Base-by-base conservation (phyloP, 64 coral and sea anemone genomes). In the Astreopora myriophthalma region DNA sequence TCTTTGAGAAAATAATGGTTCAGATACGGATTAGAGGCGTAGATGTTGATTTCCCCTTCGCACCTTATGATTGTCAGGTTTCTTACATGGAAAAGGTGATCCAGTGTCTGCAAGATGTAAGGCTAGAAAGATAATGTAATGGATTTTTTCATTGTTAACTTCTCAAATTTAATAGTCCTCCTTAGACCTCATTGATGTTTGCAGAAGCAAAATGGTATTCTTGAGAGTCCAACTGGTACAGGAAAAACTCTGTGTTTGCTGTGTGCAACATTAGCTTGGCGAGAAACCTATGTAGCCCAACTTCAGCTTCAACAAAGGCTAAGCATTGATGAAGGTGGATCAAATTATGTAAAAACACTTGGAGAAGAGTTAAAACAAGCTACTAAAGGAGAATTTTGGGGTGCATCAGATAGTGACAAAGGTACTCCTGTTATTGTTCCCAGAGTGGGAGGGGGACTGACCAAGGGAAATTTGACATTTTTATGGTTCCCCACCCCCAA, bases 171-270 rank as follows among this genome's bases (percentile, higher is more conserved):
- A 5, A 46, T 22, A 61, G 58, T n/a, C 69, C 12, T 32, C 28
- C 14, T 86, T 30, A 23, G 9, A n/a, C n/a, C n/a, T 31, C 17
- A 58, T 22, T 9, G 9, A 69, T 91, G 28, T 76, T 57, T 92
- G 4, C 26, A 99, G 97, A 74, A 76, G 33, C 94, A 95, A 71
- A 99, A 99, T 91, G 97, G 90, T 33, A 91, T 99, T 79, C 69
- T 99, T 30, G 97, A 99, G 39, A 96, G 94, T 76, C 97, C 97
- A 85, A 99, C 97, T 84, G 97, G 97, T 6, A 99, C 97, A 22
- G 97, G 97, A n/a, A 99, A 99, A 76, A 99, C 97, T 27, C 87
- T 99, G 42, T 99, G 97, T 37, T 79, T 99, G 38, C 63, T 99
- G 5, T 99, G 97, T 95, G 97, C 97, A 24, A 76, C 94, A 67